Base-by-base conservation (phyloP, 2,797 vertebrate species). In the Esox masquinongy region DNA sequence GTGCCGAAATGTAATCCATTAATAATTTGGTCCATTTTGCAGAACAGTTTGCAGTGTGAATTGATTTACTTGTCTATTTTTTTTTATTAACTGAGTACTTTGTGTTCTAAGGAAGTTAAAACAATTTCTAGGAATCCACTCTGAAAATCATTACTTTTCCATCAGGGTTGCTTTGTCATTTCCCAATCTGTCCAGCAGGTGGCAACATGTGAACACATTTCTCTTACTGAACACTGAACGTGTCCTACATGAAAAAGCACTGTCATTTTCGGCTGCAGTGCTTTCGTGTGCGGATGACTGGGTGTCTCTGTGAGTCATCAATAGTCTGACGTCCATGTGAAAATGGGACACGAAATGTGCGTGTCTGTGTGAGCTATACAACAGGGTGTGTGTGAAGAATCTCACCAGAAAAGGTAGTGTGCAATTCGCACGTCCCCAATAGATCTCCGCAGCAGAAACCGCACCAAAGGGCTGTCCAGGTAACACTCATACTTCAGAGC, bases 401-500 rank as follows among this genome's bases (percentile, higher is more conserved):
- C 86, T 88, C 87, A 98, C 97, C 97, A 99, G 94, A 98, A 99
- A 77, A 99, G 96, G 90, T 96, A 96, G 92, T 99, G 97, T 2
- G 96, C 97, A 67, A 99, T 91, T 73, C 95, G 94, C 31, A 98
- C 67, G 88, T 98, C 97, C 0, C 94, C 95, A 2, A 98, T 94
- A 0, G 97, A 96, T 88, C 97, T 88, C 56, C 96, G 95, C 61
- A 99, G 92, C 47, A 99, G 96, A 90, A 99, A 99, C 4, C 97
- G 94, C 72, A 98, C 96, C 86, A 99, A 88, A 0, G 97, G 96
- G 69, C 97, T 99, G 92, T 99, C 97, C 89, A 99, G 93, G 91
- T 99, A 99, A 81, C 97, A 99, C 88, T 99, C 97, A 0, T 98
- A 97, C 91, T 99, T 99, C 75, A 99, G 89, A 4, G 97, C 97